Evolutionary conservation across 2,113 vertebrate species (phyloP).

Genomic region (Rhynchopsitta pachyrhyncha): DNA sequence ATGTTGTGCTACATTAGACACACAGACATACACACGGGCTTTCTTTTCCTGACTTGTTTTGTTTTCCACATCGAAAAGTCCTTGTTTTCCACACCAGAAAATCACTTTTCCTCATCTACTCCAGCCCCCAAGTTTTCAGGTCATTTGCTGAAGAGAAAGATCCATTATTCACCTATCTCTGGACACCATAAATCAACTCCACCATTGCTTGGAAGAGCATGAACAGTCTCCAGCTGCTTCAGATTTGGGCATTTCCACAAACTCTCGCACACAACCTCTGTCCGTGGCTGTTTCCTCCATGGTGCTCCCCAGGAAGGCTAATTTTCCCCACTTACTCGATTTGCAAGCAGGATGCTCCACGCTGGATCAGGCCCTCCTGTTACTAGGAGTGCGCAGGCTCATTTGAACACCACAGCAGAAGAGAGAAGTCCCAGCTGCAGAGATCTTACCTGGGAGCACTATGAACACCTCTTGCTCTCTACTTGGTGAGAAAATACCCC

Average conservation of each 20-base stretch:
- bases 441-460: background rate
- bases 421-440: background rate
- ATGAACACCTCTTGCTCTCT: background rate
- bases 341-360: background rate
- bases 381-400: fast-evolving
- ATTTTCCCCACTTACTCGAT: background rate
- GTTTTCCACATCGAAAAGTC: background rate
- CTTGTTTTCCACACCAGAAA: background rate
- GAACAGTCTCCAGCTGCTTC: background rate
- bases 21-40: background rate
- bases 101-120: background rate
- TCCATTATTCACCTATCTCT: background rate
- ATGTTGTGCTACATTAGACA: background rate
- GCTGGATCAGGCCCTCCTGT: background rate
- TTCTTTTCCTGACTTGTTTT: background rate
- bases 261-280: background rate
- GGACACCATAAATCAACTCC: background rate
- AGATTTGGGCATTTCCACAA: background rate
- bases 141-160: background rate
- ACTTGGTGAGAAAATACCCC: background rate
- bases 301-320: background rate
- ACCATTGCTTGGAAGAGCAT: background rate
- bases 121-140: background rate
- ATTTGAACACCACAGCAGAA: background rate
- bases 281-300: background rate